Conservation (phyloP, 2,113 vertebrate genomes). For the Planiliza haematocheilus region DNA sequence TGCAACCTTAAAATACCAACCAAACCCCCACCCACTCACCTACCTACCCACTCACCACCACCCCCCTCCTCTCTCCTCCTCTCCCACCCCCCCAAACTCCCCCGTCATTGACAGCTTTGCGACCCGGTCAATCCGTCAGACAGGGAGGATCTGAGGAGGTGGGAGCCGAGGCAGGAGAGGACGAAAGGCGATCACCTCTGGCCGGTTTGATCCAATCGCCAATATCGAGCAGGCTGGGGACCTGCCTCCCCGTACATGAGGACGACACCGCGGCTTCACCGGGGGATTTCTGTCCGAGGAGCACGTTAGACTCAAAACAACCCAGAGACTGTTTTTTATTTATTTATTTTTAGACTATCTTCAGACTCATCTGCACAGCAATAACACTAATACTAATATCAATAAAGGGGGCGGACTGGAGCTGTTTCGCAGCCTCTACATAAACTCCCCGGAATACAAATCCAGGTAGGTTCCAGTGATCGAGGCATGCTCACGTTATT, state of each 20-base stretch:
- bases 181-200: slow-evolving; percentile 76
- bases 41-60: neutral
- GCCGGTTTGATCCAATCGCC: slow-evolving; percentile 63
- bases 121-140: slow-evolving; percentile 78
- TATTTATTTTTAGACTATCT: slow-evolving; percentile 8
- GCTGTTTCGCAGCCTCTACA: slow-evolving; percentile 39
- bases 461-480: slow-evolving; percentile 72
- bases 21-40: slow-evolving; percentile 1
- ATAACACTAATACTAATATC: slow-evolving; percentile 9
- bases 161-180: slow-evolving; percentile 58
- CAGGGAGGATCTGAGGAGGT: slow-evolving; percentile 69
- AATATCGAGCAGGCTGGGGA: slow-evolving; percentile 44
- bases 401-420: slow-evolving; percentile 57
- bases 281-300: slow-evolving; percentile 36
- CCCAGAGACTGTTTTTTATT: neutral
- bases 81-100: slow-evolving; percentile 47
- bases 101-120: slow-evolving; percentile 77
- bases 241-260: slow-evolving; percentile 59
- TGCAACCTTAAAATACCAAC: slow-evolving; percentile 75
- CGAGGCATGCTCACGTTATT: slow-evolving; percentile 20
- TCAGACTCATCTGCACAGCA: slow-evolving; percentile 23
- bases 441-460: slow-evolving; percentile 64
- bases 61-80: neutral
- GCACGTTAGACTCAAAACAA: slow-evolving; percentile 39
- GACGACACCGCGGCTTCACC: slow-evolving; percentile 64